Base-by-base conservation (phyloP, 2,797 vertebrate genomes). In the Apogon talboti region DNA sequence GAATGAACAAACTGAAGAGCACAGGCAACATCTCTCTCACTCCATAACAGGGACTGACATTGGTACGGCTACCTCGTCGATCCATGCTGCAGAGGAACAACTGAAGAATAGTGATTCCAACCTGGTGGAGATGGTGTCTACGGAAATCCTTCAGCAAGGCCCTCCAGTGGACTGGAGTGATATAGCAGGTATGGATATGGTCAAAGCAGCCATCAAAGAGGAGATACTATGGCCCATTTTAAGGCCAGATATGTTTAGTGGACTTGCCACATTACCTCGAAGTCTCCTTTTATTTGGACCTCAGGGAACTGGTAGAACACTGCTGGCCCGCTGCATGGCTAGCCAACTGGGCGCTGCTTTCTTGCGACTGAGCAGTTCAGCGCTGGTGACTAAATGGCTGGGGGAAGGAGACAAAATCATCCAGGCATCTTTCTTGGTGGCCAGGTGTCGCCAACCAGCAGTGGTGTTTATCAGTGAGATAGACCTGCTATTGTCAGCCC, bases 211-310 rank as follows among this genome's bases (percentile, higher is more conserved):
- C 79, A 96, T 99, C 76, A 99, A 99, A 87, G 97, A 99, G 91
- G 97, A 99, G 92, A 95, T 99, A 83, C 91, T 99, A 74, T 99
- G 98, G 98, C 98, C 98, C 61, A 95, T 98, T 90, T 93, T 99
- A 86, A 95, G 98, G 91, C 97, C 98, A 71, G 98, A 99, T 78
- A 96, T 98, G 75, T 99, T 98, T 85, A 97, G 94, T 58, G 96
- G 96, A 84, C 94, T 98, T 84, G 90, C 95, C 73, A 93, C 97
- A 76, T 94, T 97, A 93, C 97, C 97, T 92, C 96, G 97, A 77
- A 98, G 95, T 92, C 94, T 99, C 89, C 96, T 99, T 89, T 95
- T 99, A 66, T 99, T 99, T 81, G 98, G 98, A 92, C 97, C 98
- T 93, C 96, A 96, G 92, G 98, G 98, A 91, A 98, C 97, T 71